Conservation (phyloP, 2,797 vertebrate species). For the Iguana delicatissima region DNA sequence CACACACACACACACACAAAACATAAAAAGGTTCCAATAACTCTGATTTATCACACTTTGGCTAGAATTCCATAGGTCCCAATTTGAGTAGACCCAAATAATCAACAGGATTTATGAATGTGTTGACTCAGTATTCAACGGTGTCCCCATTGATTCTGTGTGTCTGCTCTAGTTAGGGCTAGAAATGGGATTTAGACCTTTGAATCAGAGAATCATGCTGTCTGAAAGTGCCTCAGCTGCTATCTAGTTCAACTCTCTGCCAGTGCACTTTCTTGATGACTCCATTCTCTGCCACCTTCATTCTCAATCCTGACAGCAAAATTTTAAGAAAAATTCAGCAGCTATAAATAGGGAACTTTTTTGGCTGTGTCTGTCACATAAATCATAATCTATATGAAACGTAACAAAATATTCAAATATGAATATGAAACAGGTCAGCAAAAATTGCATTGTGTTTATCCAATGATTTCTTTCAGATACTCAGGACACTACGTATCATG, state of each 20-base stretch:
- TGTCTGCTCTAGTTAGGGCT: too few relatives aligned
- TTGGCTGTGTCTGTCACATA: not conserved
- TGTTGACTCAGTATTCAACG: too few relatives aligned
- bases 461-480: constrained; percentile 24
- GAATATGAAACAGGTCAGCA: not conserved
- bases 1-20: too few relatives aligned
- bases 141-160: too few relatives aligned
- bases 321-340: not conserved
- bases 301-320: not conserved
- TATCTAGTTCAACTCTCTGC: too few relatives aligned
- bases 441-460: not conserved
- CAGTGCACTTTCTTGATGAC: not conserved
- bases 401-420: constrained; percentile 23
- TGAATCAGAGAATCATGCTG: too few relatives aligned
- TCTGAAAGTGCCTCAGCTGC: too few relatives aligned
- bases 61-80: too few relatives aligned
- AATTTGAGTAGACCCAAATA: too few relatives aligned
- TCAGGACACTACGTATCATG: constrained; percentile 41
- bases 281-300: not conserved
- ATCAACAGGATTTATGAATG: too few relatives aligned
- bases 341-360: not conserved
- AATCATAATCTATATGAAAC: not conserved
- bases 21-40: not conserved
- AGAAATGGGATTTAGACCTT: too few relatives aligned
- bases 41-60: not conserved